phyloP scores from a whole-genome alignment of 1,140 invertebrate genomes.

The Drosophila pachea region DNA sequence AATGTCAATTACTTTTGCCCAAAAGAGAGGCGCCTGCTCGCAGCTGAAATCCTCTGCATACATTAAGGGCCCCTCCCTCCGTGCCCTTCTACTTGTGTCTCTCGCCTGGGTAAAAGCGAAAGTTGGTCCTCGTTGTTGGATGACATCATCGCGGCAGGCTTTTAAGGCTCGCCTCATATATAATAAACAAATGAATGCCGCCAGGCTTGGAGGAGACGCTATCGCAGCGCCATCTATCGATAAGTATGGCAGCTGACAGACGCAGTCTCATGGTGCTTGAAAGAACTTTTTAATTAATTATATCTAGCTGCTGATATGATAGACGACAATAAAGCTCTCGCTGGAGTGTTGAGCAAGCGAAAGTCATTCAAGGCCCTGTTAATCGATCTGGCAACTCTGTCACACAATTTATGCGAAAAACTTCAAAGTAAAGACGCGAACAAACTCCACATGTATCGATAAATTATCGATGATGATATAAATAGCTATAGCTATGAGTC shows the following conservation, averaged over 20 bases:
- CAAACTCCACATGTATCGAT: too few species aligned
- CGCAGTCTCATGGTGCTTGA: neutral
- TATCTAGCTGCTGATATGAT: slow-evolving; percentile 4
- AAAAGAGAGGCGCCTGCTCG: neutral
- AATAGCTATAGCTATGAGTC: slow-evolving; percentile 28
- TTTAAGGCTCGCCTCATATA: slow-evolving; percentile 31
- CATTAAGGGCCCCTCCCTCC: slow-evolving; percentile 49
- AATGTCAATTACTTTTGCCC: slow-evolving; percentile 65
- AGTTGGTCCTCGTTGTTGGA: slow-evolving; percentile 65
- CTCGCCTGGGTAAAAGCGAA: slow-evolving; percentile 52
- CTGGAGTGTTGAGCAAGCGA: neutral
- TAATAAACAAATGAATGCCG: slow-evolving; percentile 33
- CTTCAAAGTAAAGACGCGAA: too few species aligned
- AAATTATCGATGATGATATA: too few species aligned
- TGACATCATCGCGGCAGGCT: slow-evolving; percentile 59
- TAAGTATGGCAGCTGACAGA: slow-evolving; percentile 16
- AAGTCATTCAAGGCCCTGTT: too few species aligned
- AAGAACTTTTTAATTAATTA: slow-evolving; percentile 31
- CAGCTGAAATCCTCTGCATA: slow-evolving; percentile 43
- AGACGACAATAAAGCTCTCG: neutral
- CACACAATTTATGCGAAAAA: too few species aligned
- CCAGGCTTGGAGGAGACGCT: slow-evolving; percentile 6
- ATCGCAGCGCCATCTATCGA: slow-evolving; percentile 35
- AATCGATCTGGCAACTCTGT: neutral
- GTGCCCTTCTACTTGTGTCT: neutral